Percentiles rank a stretch among this genome's conserved stretches.
Conservation (phyloP, 64 coral and sea anemone genomes). For the Hydrozoanthus tunicans region DNA sequence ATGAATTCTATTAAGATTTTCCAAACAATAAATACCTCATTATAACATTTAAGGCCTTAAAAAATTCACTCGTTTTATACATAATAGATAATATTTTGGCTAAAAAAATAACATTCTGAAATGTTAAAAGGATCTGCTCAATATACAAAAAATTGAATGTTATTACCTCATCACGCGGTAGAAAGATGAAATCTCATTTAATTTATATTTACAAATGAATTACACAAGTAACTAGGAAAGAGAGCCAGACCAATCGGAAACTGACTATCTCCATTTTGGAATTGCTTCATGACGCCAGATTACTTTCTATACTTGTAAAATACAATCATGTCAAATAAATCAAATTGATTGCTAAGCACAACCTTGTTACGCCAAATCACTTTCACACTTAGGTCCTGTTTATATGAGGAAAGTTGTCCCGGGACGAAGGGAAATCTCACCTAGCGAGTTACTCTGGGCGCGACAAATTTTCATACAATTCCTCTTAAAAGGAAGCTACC, state of each 20-base stretch:
- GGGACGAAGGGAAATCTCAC: no score
- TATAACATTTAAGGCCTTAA: slow-evolving; percentile 20
- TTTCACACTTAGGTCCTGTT: no score
- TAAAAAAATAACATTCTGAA: slow-evolving; percentile 42
- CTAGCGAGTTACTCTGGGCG: no score
- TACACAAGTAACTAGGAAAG: neutral
- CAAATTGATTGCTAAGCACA: neutral
- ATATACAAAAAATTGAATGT: slow-evolving; percentile 1
- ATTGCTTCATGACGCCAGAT: neutral
- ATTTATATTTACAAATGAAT: neutral
- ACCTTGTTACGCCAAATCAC: neutral
- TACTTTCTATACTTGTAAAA: neutral
- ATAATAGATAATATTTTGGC: slow-evolving; percentile 3
- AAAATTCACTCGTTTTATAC: slow-evolving; percentile 50
- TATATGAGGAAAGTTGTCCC: no score
- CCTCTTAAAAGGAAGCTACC: no score
- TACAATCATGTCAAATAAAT: neutral
- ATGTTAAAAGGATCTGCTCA: neutral
- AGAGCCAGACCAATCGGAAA: neutral
- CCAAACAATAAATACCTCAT: slow-evolving; percentile 49
- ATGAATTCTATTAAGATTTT: neutral
- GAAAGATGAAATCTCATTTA: neutral
- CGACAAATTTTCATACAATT: no score
- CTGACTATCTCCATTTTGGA: neutral
- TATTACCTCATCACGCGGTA: neutral